phyloP scores from a whole-genome alignment of 2,888 invertebrate genomes.

The Danaus chrysippus region DNA sequence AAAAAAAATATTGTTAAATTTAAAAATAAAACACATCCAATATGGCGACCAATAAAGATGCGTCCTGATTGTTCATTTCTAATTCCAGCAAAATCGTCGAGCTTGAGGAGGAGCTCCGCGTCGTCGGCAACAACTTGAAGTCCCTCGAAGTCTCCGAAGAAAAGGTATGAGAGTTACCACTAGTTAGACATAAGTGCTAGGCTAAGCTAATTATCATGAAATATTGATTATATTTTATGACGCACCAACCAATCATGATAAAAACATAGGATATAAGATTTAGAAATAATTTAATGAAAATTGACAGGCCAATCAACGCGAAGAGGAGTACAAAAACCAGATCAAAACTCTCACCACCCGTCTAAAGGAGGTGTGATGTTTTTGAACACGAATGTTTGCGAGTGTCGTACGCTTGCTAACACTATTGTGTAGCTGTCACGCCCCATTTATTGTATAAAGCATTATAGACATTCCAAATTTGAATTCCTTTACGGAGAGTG shows the following conservation, averaged over 20 bases:
- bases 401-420: slow-evolving; percentile 71
- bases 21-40: slow-evolving; percentile 42
- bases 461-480: slow-evolving; percentile 9
- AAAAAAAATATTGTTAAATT: slow-evolving; percentile 45
- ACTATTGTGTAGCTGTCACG: slow-evolving; percentile 56
- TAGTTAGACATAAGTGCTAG: slow-evolving; percentile 22
- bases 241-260: slow-evolving; percentile 61
- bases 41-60: too few relatives aligned
- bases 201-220: slow-evolving; percentile 27
- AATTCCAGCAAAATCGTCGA: slow-evolving; percentile 97
- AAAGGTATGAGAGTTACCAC: slow-evolving; percentile 86
- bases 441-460: slow-evolving; percentile 28
- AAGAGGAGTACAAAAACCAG: slow-evolving; percentile 99
- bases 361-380: slow-evolving; percentile 96
- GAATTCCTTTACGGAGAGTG: background rate
- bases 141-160: slow-evolving; percentile 99
- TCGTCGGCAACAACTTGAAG: slow-evolving; percentile 99
- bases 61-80: slow-evolving; percentile 36
- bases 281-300: slow-evolving; percentile 47
- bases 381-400: slow-evolving; percentile 56
- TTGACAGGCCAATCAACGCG: slow-evolving; percentile 97
- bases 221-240: slow-evolving; percentile 40
- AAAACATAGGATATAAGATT: background rate
- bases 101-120: slow-evolving; percentile 99
- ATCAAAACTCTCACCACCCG: slow-evolving; percentile 99